These are phyloP conservation scores for Drosophila pseudotalamancana DNA, from an alignment of 2,888 invertebrate genomes.

Conservation along the genomic window DNA sequence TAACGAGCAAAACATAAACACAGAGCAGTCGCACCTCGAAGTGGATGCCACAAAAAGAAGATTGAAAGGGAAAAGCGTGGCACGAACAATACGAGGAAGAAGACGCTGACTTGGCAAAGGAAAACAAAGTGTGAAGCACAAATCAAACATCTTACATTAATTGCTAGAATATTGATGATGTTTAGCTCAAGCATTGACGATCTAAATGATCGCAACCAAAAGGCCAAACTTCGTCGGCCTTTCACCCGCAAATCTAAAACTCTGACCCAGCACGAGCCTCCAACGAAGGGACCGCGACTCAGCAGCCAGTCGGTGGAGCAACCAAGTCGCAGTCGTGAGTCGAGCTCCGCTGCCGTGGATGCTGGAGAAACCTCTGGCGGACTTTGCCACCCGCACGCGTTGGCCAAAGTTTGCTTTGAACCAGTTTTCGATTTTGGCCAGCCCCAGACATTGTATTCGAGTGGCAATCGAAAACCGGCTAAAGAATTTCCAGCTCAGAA, in stretches of 20 bases:
- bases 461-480: constrained; percentile 75
- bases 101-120: constrained; percentile 27
- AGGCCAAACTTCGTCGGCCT: constrained; percentile 45
- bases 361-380: constrained; percentile 3
- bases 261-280: constrained; percentile 72
- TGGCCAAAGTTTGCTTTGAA: constrained; percentile 50
- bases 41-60: background rate
- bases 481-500: constrained; percentile 72
- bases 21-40: constrained; percentile 64
- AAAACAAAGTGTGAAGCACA: constrained; percentile 50
- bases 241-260: constrained; percentile 57
- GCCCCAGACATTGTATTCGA: constrained; percentile 45
- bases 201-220: constrained; percentile 11
- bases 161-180: constrained; percentile 67
- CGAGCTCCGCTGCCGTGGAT: constrained; percentile 1
- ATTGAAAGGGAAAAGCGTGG: constrained; percentile 19
- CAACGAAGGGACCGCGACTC: constrained; percentile 38
- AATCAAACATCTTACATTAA: constrained; percentile 65
- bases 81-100: constrained; percentile 24
- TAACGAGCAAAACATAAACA: constrained; percentile 45
- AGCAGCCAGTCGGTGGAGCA: constrained; percentile 6
- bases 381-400: constrained; percentile 70
- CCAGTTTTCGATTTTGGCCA: constrained; percentile 58
- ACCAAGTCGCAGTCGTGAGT: constrained; percentile 52
- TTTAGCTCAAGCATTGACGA: constrained; percentile 13